These are phyloP conservation scores for Regulus satrapa DNA, from an alignment of 2,113 vertebrate species.

Conservation along the genomic window DNA sequence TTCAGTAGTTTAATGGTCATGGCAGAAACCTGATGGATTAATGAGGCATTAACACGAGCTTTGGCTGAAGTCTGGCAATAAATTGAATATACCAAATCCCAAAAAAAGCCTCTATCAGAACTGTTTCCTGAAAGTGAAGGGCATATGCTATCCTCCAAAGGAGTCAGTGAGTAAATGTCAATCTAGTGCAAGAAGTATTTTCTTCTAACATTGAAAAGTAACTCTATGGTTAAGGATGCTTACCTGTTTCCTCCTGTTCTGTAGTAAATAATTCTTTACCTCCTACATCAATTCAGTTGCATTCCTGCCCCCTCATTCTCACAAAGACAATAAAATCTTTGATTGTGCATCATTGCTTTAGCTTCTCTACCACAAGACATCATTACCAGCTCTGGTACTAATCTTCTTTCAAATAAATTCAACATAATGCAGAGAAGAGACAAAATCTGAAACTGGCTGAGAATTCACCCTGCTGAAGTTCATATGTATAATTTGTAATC, in stretches of 20 bases:
- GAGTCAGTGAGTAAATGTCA: not conserved
- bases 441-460: not conserved
- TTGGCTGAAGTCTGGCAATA: not conserved
- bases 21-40: not conserved
- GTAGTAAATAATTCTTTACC: not conserved
- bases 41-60: not conserved
- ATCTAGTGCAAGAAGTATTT: not conserved
- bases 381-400: not conserved
- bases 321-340: not conserved
- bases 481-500: not conserved
- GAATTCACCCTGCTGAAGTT: not conserved
- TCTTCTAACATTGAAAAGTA: not conserved
- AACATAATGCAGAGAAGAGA: not conserved
- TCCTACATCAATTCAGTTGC: not conserved
- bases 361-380: rapidly evolving
- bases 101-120: not conserved
- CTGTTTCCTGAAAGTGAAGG: not conserved
- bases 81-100: not conserved
- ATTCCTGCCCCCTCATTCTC: not conserved
- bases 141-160: not conserved
- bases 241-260: not conserved
- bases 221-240: not conserved
- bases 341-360: not conserved
- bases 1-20: not conserved
- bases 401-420: not conserved